These are phyloP conservation scores for Hemaris fuciformis DNA, from an alignment of 2,888 invertebrate genomes.

Conservation along the genomic window DNA sequence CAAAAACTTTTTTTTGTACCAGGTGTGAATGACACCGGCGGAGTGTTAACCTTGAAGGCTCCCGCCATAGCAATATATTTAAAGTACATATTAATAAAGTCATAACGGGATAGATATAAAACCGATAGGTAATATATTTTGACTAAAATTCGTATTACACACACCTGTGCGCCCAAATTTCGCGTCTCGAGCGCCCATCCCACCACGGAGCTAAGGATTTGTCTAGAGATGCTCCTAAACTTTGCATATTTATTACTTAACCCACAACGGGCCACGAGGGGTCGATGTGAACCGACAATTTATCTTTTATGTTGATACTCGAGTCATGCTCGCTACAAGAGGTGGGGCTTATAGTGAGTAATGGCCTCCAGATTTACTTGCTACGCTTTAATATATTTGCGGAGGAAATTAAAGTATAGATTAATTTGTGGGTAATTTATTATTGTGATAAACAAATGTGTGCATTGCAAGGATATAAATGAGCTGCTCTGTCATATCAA, in stretches of 20 bases:
- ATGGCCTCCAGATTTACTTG: constrained; percentile 40
- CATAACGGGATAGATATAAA: constrained; percentile 27
- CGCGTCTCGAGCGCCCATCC: constrained; percentile 53
- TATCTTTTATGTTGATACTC: constrained; percentile 34
- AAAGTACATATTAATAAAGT: constrained; percentile 11
- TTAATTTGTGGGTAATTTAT: constrained; percentile 25
- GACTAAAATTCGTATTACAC: constrained; percentile 65
- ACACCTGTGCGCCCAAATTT: constrained; percentile 61
- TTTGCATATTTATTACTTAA: constrained; percentile 72
- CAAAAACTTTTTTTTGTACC: background rate
- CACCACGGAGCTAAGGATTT: constrained; percentile 58
- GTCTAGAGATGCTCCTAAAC: constrained; percentile 65
- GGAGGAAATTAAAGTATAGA: constrained; percentile 35
- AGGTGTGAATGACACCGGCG: background rate
- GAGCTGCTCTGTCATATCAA: background rate
- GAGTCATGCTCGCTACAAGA: constrained; percentile 35
- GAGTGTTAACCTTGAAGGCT: background rate
- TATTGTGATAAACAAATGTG: constrained; percentile 8
- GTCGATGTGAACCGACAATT: constrained; percentile 42
- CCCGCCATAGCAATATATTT: background rate
- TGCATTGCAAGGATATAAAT: background rate
- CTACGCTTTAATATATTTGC: constrained; percentile 22
- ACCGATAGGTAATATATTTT: constrained; percentile 52
- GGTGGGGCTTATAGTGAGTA: constrained; percentile 44
- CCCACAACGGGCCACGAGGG: constrained; percentile 42